Conservation (phyloP, 2,888 invertebrate species). For the Synanthedon vespiformis region DNA sequence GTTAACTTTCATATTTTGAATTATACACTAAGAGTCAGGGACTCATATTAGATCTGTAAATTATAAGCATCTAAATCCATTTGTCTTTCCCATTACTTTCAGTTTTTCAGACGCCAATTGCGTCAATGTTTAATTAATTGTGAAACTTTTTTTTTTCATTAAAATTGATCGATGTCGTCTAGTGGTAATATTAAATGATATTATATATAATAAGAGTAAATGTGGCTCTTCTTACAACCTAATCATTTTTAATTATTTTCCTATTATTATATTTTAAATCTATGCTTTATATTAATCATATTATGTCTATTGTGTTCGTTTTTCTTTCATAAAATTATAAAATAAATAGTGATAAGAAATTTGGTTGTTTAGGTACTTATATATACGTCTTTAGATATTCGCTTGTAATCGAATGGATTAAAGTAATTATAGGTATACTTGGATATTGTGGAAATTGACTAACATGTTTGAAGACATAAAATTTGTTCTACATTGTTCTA, state of each 20-base stretch:
- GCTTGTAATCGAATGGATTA: constrained; percentile 24
- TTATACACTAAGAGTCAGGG: constrained; percentile 44
- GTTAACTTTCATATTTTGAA: constrained; percentile 24
- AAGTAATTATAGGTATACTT: constrained; percentile 13
- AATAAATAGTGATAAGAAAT: constrained; percentile 18
- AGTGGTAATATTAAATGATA: constrained; percentile 10
- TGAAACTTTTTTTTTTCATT: constrained; percentile 19
- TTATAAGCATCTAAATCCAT: constrained; percentile 63
- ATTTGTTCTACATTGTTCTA: too few species aligned
- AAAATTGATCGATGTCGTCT: constrained; percentile 29
- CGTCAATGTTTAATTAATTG: constrained; percentile 23
- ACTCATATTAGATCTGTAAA: constrained; percentile 52
- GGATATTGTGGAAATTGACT: constrained; percentile 9
- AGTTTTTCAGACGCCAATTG: constrained; percentile 25
- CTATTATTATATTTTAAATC: background rate
- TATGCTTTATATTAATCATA: background rate
- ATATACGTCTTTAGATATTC: constrained; percentile 26
- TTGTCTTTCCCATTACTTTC: constrained; percentile 62
- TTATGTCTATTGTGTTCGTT: background rate
- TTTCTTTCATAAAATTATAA: constrained; percentile 1
- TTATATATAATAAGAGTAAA: too few species aligned
- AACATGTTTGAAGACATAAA: too few species aligned
- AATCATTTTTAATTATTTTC: too few species aligned
- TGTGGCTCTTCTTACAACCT: too few species aligned
- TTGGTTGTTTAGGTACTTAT: constrained; percentile 28